A percentile compares a stretch with the other conserved stretches of the same genome.
Conservation (phyloP, 2,888 invertebrate species). For the Aromia moschata region DNA sequence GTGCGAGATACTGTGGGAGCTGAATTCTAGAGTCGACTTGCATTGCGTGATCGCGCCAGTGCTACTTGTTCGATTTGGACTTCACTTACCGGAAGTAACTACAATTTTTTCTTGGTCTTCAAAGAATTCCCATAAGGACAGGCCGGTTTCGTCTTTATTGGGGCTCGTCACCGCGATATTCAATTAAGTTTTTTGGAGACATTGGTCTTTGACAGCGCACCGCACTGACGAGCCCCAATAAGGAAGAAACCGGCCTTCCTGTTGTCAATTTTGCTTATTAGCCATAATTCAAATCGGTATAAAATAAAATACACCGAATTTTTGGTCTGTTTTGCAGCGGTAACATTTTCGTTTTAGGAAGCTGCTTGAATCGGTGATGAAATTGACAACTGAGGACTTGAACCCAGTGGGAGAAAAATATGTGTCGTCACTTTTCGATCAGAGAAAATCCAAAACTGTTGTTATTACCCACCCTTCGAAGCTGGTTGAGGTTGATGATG, state of each 20-base stretch:
- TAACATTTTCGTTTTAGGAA: conserved; percentile 62
- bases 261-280: no score
- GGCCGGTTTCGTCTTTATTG: no score
- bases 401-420: conserved; percentile 76
- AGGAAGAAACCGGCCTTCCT: no score
- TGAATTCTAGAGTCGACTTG: conserved; percentile 80
- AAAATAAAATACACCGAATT: no score
- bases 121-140: no score
- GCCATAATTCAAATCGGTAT: no score
- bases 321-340: no score
- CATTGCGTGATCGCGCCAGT: conserved; percentile 76
- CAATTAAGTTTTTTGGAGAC: no score
- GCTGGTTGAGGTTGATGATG: conserved; percentile 71
- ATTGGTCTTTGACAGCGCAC: no score
- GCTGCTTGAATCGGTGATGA: conserved; percentile 73
- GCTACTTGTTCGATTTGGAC: conserved; percentile 74
- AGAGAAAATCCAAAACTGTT: conserved; percentile 69
- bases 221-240: no score
- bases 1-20: conserved; percentile 83
- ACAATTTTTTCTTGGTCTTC: no score
- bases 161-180: no score
- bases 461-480: conserved; percentile 82
- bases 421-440: conserved; percentile 74
- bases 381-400: conserved; percentile 72
- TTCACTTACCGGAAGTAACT: conserved; percentile 73